phyloP scores from a whole-genome alignment of 1,140 invertebrate species.

The Magallana angulata region DNA sequence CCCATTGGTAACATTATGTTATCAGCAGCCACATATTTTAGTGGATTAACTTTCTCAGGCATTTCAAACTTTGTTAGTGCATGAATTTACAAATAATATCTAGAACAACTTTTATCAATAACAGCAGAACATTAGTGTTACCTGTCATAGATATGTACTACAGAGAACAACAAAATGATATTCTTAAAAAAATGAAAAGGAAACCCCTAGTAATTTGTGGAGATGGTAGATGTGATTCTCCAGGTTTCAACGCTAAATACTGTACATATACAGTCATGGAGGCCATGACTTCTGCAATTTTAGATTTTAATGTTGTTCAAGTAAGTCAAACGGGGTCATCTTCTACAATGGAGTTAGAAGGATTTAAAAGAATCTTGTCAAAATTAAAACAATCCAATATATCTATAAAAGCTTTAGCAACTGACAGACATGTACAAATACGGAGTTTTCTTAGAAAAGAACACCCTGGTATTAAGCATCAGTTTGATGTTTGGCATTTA shows the following conservation, averaged over 20 bases:
- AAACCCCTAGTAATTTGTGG: not conserved
- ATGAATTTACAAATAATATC: not conserved
- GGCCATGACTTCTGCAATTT: not conserved
- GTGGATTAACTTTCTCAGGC: too few relatives aligned
- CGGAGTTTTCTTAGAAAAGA: slow-evolving; percentile 40
- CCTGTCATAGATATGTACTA: not conserved
- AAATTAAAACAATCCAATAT: not conserved
- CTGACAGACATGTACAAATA: slow-evolving; percentile 55
- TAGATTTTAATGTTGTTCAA: not conserved
- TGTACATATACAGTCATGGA: not conserved
- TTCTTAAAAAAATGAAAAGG: not conserved
- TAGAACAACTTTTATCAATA: not conserved
- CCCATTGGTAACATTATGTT: not conserved
- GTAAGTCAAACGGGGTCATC: not conserved
- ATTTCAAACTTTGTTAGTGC: too few relatives aligned
- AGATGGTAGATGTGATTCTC: not conserved
- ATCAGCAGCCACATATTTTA: too few relatives aligned
- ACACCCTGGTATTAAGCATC: slow-evolving; percentile 39
- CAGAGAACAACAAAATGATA: not conserved
- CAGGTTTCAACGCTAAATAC: not conserved
- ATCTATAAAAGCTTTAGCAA: not conserved
- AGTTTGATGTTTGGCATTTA: slow-evolving; percentile 57
- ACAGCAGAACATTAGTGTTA: not conserved
- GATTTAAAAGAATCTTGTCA: not conserved
- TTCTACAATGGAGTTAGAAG: not conserved